Base-by-base conservation (phyloP, 2,113 vertebrate genomes). In the Corythaeola cristata region DNA sequence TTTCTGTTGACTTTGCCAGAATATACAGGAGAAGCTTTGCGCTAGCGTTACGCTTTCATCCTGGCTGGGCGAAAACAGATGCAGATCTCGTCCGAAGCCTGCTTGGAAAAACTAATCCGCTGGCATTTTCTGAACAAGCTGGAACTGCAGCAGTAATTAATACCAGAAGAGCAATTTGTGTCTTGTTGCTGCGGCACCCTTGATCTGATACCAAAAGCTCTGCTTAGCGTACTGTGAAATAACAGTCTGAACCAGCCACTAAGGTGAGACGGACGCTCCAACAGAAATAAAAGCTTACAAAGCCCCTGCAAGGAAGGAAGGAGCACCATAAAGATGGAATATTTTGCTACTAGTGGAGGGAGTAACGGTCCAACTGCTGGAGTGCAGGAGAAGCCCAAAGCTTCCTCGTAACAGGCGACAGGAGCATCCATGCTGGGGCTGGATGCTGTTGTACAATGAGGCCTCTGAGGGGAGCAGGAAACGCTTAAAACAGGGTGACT, bases 281-380 rank as follows among this genome's bases (percentile, higher is more conserved):
- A 52, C 24, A 86, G 90, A 71, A 89, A 89, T 37, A 75, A 85
- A 93, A 91, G 62, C 76, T 79, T 66, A 2, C 33, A 68, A 77
- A 72, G 24, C 14, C 47, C 22, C 11, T 82, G 66, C 47, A 78
- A 6, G 47, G 23, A 77, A 15, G 30, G 41, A 49, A 77, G 24
- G 39, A 47, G 26, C 56, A 26, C 24, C 7, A 15, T 16, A 44
- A 55, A 41, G 49, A 35, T 1, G 9, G 47, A 68, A 6, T 62
- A 27, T 55, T 69, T 55, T 60, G 30, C 47, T 39, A n/a, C 0
- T 1, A 41, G 30, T 2, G 7, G 11, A 49, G 17, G 24, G 23
- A 63, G 41, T 3, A 15, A 37, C 33, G 19, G 68, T 19, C 39
- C 56, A 37, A 33, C 49, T 55, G 28, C 20, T 16, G 28, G 49